These are phyloP conservation scores for Numenius phaeopus DNA, from an alignment of 2,797 vertebrate species.

Conservation along the genomic window DNA sequence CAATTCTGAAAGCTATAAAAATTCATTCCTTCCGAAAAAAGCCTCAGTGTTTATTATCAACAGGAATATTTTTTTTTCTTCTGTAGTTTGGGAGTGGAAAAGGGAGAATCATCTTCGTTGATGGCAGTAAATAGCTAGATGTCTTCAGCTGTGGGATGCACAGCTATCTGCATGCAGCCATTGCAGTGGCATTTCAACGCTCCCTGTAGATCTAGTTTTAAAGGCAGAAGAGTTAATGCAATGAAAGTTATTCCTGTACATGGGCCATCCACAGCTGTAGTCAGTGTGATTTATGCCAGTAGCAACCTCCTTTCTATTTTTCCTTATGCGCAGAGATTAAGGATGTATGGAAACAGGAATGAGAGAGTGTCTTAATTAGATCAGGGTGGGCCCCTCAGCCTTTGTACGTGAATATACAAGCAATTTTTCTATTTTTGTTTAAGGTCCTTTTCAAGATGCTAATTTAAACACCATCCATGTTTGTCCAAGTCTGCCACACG, in stretches of 20 bases:
- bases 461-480: not conserved
- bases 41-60: not conserved
- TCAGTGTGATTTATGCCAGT: not conserved
- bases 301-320: not conserved
- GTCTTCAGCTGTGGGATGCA: not conserved
- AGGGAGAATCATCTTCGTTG: not conserved
- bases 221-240: not conserved
- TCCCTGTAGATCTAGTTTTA: not conserved
- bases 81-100: not conserved
- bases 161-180: not conserved
- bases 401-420: not conserved
- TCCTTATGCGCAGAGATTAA: conserved; percentile 17
- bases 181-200: not conserved
- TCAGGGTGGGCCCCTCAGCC: not conserved
- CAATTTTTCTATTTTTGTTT: not conserved
- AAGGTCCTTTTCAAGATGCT: not conserved
- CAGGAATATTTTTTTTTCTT: not conserved
- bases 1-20: not conserved
- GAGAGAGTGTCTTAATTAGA: not conserved
- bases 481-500: not conserved
- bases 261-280: not conserved
- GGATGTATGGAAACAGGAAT: conserved; percentile 10
- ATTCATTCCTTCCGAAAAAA: not conserved
- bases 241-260: not conserved
- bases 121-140: not conserved